Conservation (phyloP, 2,888 invertebrate genomes). For the Polydesmus complanatus region DNA sequence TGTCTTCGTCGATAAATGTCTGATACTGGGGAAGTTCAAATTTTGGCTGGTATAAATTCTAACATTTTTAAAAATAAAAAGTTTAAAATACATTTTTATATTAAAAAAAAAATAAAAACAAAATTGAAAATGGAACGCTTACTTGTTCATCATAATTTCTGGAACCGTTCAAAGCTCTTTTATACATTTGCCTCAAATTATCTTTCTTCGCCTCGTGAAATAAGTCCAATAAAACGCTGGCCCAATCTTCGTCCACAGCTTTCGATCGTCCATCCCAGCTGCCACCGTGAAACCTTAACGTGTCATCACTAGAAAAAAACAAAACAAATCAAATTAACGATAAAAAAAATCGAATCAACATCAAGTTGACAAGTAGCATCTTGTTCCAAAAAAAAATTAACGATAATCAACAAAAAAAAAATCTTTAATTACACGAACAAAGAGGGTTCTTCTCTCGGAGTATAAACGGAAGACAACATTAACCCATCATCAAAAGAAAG, state of each 20-base stretch:
- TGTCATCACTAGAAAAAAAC: no score
- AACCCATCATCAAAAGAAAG: no score
- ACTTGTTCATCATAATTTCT: background rate
- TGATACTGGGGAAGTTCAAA: slow-evolving; percentile 18
- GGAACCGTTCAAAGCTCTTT: background rate
- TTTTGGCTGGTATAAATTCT: slow-evolving; percentile 2
- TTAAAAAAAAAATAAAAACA: background rate
- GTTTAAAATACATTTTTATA: background rate
- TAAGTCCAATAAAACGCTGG: background rate
- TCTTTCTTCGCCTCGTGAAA: slow-evolving; percentile 3
- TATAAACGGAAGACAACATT: no score
- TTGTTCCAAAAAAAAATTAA: no score
- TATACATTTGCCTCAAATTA: slow-evolving; percentile 9
- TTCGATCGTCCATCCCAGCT: no score
- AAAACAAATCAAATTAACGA: no score
- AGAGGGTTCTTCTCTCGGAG: no score
- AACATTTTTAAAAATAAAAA: background rate
- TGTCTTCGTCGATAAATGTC: slow-evolving; percentile 14
- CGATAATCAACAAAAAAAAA: no score
- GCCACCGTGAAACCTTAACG: no score
- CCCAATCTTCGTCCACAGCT: slow-evolving; percentile 8
- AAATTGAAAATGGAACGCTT: background rate
- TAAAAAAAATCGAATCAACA: no score
- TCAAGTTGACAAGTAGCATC: no score
- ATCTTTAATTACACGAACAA: no score